A percentile compares a stretch with the other conserved stretches of the same genome.
Conservation (phyloP, 2,888 invertebrate genomes). For the Parascotia fuliginaria region DNA sequence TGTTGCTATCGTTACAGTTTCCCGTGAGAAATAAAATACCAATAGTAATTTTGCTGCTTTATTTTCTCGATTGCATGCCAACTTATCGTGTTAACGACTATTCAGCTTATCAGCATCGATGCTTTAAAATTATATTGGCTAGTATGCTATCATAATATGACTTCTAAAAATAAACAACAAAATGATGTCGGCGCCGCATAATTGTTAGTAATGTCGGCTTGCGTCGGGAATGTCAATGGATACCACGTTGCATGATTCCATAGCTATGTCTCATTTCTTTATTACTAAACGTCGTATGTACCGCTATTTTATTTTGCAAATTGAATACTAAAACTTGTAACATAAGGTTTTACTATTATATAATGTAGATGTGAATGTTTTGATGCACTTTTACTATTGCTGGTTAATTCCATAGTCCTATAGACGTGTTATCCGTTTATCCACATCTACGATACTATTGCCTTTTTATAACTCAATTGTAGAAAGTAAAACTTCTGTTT, state of each 20-base stretch:
- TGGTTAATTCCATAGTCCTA: too few species aligned
- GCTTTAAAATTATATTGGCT: slow-evolving; percentile 35
- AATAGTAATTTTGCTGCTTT: slow-evolving; percentile 29
- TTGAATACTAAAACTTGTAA: slow-evolving; percentile 13
- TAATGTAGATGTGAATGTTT: too few species aligned
- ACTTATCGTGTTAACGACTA: slow-evolving; percentile 35
- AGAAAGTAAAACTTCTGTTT: too few species aligned
- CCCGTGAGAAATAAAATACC: slow-evolving; percentile 46
- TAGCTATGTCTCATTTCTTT: slow-evolving; percentile 52
- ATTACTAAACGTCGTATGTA: slow-evolving; percentile 48
- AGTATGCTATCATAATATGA: slow-evolving; percentile 28
- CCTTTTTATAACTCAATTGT: too few species aligned
- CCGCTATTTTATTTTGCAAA: background rate
- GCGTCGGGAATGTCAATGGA: slow-evolving; percentile 58
- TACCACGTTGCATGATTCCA: slow-evolving; percentile 46
- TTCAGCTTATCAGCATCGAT: slow-evolving; percentile 34
- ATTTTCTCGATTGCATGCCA: slow-evolving; percentile 30
- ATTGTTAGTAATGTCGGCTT: slow-evolving; percentile 60
- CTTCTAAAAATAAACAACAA: slow-evolving; percentile 51
- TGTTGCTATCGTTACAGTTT: slow-evolving; percentile 36
- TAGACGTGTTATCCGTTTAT: too few species aligned
- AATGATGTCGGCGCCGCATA: slow-evolving; percentile 66
- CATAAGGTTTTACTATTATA: slow-evolving; percentile 25
- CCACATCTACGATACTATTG: too few species aligned
- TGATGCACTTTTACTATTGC: too few species aligned